These are phyloP conservation scores for Lacerta agilis DNA, from an alignment of 2,797 vertebrate species.

Conservation along the genomic window DNA sequence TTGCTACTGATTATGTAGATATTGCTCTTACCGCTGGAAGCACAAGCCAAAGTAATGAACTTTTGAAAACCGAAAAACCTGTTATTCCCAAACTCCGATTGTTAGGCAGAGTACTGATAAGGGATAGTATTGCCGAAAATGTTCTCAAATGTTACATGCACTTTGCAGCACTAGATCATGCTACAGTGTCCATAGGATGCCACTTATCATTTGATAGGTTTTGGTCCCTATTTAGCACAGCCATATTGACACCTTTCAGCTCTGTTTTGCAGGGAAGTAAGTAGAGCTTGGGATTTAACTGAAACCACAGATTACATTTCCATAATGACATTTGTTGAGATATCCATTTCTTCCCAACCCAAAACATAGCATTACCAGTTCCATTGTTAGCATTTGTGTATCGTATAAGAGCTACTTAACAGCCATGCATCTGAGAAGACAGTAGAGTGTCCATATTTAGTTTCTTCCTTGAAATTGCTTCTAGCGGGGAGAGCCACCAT, in stretches of 20 bases:
- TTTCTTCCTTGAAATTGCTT: too few relatives aligned
- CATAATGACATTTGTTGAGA: background rate
- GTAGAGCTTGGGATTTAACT: background rate
- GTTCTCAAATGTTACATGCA: background rate
- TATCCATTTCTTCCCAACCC: background rate
- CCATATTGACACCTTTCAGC: background rate
- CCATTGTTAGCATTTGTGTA: background rate
- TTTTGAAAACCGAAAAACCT: constrained; percentile 26
- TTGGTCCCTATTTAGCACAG: background rate
- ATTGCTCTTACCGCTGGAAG: background rate
- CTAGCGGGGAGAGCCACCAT: too few relatives aligned
- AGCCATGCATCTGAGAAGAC: background rate
- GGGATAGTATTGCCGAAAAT: background rate
- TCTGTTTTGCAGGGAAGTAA: background rate
- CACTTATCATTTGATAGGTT: background rate
- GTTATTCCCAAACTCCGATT: background rate
- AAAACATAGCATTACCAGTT: background rate
- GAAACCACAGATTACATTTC: background rate
- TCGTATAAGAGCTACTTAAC: background rate
- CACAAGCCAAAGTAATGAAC: background rate
- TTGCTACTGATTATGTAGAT: constrained; percentile 1
- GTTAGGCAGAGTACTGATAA: constrained; percentile 1
- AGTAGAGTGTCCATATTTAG: too few relatives aligned
- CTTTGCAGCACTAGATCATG: background rate
- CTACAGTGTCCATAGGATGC: background rate